Conservation (phyloP, 1,140 invertebrate genomes). For the Lepidurus packardi region DNA sequence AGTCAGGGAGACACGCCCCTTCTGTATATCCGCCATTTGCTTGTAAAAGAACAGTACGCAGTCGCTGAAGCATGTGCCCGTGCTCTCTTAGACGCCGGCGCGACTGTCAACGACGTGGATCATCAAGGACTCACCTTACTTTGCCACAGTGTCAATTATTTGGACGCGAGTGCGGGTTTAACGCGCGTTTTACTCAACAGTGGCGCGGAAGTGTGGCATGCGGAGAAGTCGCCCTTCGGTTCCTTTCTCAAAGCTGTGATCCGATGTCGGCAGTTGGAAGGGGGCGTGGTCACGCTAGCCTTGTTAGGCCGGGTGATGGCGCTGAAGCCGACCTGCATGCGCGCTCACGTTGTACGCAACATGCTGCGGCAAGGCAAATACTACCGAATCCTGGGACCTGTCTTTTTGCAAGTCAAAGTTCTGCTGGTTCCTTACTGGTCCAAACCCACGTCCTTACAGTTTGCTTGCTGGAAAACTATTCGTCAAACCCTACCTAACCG, state of each 20-base stretch:
- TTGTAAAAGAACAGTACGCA: conserved; percentile 40
- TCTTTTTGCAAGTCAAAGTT: conserved; percentile 41
- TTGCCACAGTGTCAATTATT: conserved; percentile 42
- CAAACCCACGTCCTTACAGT: conserved; percentile 39
- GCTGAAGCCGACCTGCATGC: conserved; percentile 40
- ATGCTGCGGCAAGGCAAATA: conserved; percentile 42
- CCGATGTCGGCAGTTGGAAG: conserved; percentile 37
- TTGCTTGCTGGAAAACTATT: conserved; percentile 38
- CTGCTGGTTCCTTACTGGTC: conserved; percentile 40
- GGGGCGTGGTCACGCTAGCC: conserved; percentile 37
- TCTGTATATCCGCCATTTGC: conserved; percentile 40
- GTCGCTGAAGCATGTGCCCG: conserved; percentile 39
- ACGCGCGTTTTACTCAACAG: conserved; percentile 43
- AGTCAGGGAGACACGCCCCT: conserved; percentile 47
- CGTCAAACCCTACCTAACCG: conserved; percentile 35
- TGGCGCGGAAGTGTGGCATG: conserved; percentile 43
- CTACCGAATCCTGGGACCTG: conserved; percentile 41
- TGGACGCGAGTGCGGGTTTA: conserved; percentile 42
- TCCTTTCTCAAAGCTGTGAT: conserved; percentile 41
- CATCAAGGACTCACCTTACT: conserved; percentile 41
- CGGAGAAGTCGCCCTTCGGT: conserved; percentile 39
- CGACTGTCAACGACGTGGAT: conserved; percentile 41
- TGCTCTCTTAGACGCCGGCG: conserved; percentile 41
- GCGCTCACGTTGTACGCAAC: conserved; percentile 40
- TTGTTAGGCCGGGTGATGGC: conserved; percentile 41